These are phyloP conservation scores for Lymantria dispar DNA, from an alignment of 2,888 invertebrate genomes.

Conservation along the genomic window DNA sequence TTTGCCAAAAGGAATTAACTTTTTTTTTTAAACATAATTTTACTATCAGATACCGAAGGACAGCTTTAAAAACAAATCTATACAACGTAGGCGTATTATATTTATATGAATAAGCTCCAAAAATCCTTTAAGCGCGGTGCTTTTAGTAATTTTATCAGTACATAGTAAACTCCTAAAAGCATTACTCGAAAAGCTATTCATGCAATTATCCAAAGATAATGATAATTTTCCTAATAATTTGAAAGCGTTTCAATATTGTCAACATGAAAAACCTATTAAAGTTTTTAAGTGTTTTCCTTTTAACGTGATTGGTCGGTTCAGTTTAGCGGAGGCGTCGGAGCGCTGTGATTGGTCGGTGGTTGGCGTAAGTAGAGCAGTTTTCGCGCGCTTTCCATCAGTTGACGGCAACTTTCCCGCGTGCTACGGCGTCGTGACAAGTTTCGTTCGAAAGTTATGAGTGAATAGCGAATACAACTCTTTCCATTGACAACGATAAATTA, in stretches of 20 bases:
- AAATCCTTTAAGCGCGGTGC: slow-evolving; percentile 23
- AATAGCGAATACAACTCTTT: slow-evolving; percentile 32
- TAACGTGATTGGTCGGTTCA: slow-evolving; percentile 53
- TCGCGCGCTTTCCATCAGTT: slow-evolving; percentile 75
- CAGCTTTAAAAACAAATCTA: background rate
- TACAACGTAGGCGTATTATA: background rate
- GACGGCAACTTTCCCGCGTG: slow-evolving; percentile 60
- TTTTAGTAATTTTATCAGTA: slow-evolving; percentile 32
- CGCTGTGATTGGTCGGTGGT: slow-evolving; percentile 54
- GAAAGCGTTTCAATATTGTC: slow-evolving; percentile 48
- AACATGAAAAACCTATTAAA: slow-evolving; percentile 77
- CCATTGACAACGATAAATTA: slow-evolving; percentile 18
- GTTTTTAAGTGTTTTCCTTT: slow-evolving; percentile 68
- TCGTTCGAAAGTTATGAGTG: slow-evolving; percentile 57
- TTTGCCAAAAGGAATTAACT: too few species aligned
- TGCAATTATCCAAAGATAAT: slow-evolving; percentile 34
- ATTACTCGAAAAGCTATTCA: slow-evolving; percentile 19
- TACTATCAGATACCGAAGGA: background rate
- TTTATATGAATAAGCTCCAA: slow-evolving; percentile 2
- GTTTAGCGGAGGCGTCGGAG: slow-evolving; percentile 60
- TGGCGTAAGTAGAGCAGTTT: slow-evolving; percentile 70
- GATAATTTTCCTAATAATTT: slow-evolving; percentile 47
- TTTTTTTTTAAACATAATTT: too few species aligned
- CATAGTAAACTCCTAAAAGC: slow-evolving; percentile 27
- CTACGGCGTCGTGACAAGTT: slow-evolving; percentile 33